Percentiles rank a stretch among this genome's conserved stretches.
These are phyloP conservation scores for Lasaia peninsularis DNA, from an alignment of 1,140 invertebrate genomes.

Conservation along the genomic window DNA sequence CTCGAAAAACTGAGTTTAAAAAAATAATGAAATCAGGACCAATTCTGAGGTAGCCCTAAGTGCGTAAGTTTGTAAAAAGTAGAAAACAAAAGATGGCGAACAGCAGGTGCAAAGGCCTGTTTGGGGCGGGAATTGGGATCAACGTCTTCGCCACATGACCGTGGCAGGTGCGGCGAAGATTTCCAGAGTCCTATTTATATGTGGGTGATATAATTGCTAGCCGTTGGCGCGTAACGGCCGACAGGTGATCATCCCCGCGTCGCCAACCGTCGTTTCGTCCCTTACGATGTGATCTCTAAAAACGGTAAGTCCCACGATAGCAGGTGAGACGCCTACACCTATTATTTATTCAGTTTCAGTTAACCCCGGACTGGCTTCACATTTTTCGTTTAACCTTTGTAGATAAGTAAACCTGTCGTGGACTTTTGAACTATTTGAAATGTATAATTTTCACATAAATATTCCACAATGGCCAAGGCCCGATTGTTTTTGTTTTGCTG, in stretches of 20 bases:
- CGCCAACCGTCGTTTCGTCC: conserved; percentile 63
- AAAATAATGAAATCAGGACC: too few species aligned
- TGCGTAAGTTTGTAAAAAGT: conserved; percentile 50
- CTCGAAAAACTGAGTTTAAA: too few species aligned
- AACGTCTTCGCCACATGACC: conserved; percentile 77
- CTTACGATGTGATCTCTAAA: conserved; percentile 49
- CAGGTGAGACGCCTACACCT: conserved; percentile 61
- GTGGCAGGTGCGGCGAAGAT: conserved; percentile 66
- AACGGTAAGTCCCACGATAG: conserved; percentile 71
- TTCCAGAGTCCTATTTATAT: conserved; percentile 58
- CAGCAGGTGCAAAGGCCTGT: conserved; percentile 52
- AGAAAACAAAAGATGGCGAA: conserved; percentile 67
- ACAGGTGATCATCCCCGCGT: conserved; percentile 72
- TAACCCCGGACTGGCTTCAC: conserved; percentile 18
- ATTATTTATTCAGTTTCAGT: conserved; percentile 46
- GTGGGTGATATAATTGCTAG: conserved; percentile 72
- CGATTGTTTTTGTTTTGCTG: background rate
- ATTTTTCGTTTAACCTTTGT: background rate
- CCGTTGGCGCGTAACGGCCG: conserved; percentile 76
- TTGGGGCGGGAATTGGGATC: conserved; percentile 32
- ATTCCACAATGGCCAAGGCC: background rate
- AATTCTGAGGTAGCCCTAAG: conserved; percentile 19
- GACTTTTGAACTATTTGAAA: background rate
- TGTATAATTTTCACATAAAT: background rate
- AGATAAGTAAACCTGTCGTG: background rate